Conservation (phyloP, 2,888 invertebrate species). For the Callosobruchus maculatus region DNA sequence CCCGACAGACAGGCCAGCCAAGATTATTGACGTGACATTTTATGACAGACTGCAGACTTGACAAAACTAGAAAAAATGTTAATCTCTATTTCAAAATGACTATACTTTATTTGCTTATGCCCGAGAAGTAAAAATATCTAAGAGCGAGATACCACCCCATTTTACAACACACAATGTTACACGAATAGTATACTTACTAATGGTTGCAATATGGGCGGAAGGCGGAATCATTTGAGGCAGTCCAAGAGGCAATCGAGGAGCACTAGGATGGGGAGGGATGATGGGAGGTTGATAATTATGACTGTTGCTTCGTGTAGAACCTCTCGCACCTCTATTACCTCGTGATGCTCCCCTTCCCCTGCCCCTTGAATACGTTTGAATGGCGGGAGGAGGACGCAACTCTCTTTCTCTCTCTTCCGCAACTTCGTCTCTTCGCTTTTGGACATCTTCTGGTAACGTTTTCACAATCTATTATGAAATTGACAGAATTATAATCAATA, state of each 20-base stretch:
- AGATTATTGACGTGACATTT: no score
- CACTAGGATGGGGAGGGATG: not conserved
- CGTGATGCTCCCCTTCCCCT: not conserved
- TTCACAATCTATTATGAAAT: slow-evolving; percentile 67
- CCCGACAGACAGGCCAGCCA: no score
- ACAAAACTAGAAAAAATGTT: no score
- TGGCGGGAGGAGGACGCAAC: not conserved
- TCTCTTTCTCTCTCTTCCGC: slow-evolving; percentile 36
- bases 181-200: not conserved
- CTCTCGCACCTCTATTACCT: slow-evolving; percentile 2
- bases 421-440: slow-evolving; percentile 54
- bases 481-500: not conserved
- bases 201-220: not conserved
- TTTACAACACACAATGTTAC: not conserved
- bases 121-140: no score
- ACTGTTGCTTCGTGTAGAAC: not conserved
- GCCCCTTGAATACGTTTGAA: slow-evolving; percentile 5
- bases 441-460: slow-evolving; percentile 59
- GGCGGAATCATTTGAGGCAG: not conserved
- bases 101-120: no score
- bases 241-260: not conserved
- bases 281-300: not conserved
- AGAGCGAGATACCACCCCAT: no score
- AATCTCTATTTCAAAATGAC: no score
- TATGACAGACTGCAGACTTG: no score